Conservation (phyloP, 1,140 invertebrate species). For the Pachyrhynchus sulphureomaculatus region DNA sequence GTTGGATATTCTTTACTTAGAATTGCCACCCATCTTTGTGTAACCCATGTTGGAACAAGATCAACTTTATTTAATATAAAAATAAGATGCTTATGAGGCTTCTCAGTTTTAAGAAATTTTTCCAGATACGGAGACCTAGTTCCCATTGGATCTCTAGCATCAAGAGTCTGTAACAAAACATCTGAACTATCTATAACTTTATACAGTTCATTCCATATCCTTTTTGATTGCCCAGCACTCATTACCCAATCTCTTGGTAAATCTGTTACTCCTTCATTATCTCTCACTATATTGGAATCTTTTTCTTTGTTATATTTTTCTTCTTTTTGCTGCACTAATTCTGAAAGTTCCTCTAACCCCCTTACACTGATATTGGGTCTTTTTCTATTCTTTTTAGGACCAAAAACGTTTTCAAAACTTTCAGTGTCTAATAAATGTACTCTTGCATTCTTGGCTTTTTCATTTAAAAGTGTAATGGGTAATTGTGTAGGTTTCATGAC, state of each 20-base stretch:
- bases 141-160: constrained; percentile 93
- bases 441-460: constrained; percentile 85
- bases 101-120: constrained; percentile 85
- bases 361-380: constrained; percentile 79
- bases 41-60: constrained; percentile 96
- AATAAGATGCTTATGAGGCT: constrained; percentile 92
- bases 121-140: constrained; percentile 93
- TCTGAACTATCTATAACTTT: constrained; percentile 99
- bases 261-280: constrained; percentile 78
- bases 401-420: constrained; percentile 92
- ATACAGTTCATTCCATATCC: constrained; percentile 99
- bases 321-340: constrained; percentile 66
- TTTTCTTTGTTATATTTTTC: constrained; percentile 77
- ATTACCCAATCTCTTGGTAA: constrained; percentile 82
- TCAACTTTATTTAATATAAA: constrained; percentile 96
- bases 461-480: constrained; percentile 92
- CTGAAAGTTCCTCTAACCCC: constrained; percentile 70
- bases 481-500: constrained; percentile 95
- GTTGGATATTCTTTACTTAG: constrained; percentile 95
- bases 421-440: constrained; percentile 96
- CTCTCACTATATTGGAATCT: constrained; percentile 79
- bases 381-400: constrained; percentile 91
- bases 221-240: constrained; percentile 90
- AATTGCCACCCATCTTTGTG: constrained; percentile 92
- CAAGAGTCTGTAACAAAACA: constrained; percentile 91